phyloP scores from a whole-genome alignment of 2,888 invertebrate genomes.

The Xanthia icteritia region DNA sequence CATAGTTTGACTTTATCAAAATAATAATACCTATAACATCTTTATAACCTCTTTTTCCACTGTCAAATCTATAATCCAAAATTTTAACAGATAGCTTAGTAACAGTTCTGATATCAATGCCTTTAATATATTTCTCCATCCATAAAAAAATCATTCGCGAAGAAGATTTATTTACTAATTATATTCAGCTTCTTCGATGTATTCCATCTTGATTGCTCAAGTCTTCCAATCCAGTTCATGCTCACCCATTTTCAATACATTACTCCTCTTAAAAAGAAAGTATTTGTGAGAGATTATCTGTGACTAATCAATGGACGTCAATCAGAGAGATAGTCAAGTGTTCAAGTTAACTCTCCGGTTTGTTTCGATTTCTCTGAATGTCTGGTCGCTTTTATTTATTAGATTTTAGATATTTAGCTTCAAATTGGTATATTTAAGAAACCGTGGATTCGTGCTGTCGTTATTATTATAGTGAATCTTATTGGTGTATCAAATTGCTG shows the following conservation, averaged over 20 bases:
- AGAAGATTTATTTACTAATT: constrained; percentile 63
- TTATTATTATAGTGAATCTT: constrained; percentile 65
- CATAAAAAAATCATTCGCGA: constrained; percentile 50
- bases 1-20: constrained; percentile 22
- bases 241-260: constrained; percentile 73
- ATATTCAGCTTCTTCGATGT: constrained; percentile 66
- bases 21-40: constrained; percentile 4
- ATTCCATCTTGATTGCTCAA: constrained; percentile 77
- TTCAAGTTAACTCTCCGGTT: constrained; percentile 76
- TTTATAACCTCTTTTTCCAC: constrained; percentile 21
- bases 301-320: constrained; percentile 69
- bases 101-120: constrained; percentile 50
- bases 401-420: constrained; percentile 77
- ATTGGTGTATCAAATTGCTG: constrained; percentile 69
- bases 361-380: constrained; percentile 67
- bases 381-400: constrained; percentile 76
- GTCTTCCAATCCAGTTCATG: constrained; percentile 84
- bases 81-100: neutral
- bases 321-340: constrained; percentile 73
- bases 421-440: constrained; percentile 71
- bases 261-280: constrained; percentile 45
- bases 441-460: constrained; percentile 79
- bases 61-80: neutral
- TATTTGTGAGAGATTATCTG: constrained; percentile 67
- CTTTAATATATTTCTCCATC: constrained; percentile 61